Evolutionary conservation across 1,140 invertebrate species (phyloP), one percentile per base, ranked within the genome.

Genomic region (Neodiprion pinetum): DNA sequence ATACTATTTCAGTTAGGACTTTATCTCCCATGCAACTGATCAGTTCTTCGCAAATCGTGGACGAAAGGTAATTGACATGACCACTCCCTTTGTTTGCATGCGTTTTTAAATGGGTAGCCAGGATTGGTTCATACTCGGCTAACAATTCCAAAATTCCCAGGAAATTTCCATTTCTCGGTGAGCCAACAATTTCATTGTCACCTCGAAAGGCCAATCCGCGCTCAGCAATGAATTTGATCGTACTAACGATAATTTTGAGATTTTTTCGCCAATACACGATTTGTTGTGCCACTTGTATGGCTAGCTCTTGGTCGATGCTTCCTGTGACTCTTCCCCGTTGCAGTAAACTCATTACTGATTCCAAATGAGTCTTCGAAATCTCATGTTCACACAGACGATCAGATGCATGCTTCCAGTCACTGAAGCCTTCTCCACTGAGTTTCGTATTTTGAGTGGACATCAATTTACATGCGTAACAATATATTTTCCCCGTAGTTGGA

Each of bases 401-500:
- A 28, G 69, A 75, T 74, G 71, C 73, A 71, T 79, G 75, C 74
- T 79, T 79, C 76, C 79, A 80, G 72, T 80, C 78, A 68, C 71
- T 12, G 68, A 74, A 79, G 49, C 76, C 76, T 71, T 69, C 61
- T 14, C 61, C 10, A 71, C 70, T 50, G 14, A 74, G 11, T 50
- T 73, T 12, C 23, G 48, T 73, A 68, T 71, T 69, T 67, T 70
- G 68, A 40, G 48, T 70, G 49, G 48, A 74, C 71, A 80, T 70
- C 67, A 79, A 75, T 72, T 71, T 75, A 69, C 76, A 80, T 12
- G 67, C 61, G 71, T 71, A 75, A 71, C 78, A 80, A 73, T 72
- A 80, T 66, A 80, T 69, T 67, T 48, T 72, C 9, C 74, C 65
- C 40, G 70, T 75, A 71, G 70, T 72, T 48, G 70, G 70, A 72